Evolutionary conservation across 2,888 invertebrate species (phyloP), one percentile per base, ranked within the genome.

Genomic region (Balanococcus diminutus): DNA sequence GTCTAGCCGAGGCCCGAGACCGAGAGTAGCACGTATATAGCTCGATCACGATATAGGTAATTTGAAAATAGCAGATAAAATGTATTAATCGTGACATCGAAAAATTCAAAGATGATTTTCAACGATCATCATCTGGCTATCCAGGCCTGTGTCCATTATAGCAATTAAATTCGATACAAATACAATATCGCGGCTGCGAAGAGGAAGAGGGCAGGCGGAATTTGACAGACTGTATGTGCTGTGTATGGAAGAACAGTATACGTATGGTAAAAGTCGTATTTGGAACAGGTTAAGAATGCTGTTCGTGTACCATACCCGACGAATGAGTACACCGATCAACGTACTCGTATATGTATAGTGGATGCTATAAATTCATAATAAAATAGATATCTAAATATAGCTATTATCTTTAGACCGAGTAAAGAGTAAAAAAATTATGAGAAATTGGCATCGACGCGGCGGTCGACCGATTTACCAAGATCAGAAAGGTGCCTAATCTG

Each of bases 321-420:
- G 39, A 42, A n/a, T 9, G 39, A 42, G 39, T 42, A 1, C 11
- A 46, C 46, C 36, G 3, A 36, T 5, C 36, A n/a, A 46, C n/a
- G 46, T 46, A 36, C 46, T n/a, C n/a, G n/a, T 46, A n/a, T 28
- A 11, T 28, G 67, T 22, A 22, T 67, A 14, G 16, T 16, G 16
- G 16, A 28, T 31, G 31, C 31, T 31, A 72, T 72, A 72, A 72
- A 72, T 72, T 72, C 72, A 32, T 72, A 72, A 72, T 72, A 72
- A 72, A 36, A 36, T 36, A 36, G 5, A 31, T 72, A 72, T 72
- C 72, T 72, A 72, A 72, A 72, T 72, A 72, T 72, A 72, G 72
- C 31, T 72, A 72, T 72, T 72, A 72, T 72, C 72, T 72, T 72
- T 32, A 32, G 6, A 56, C 56, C 56, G 56, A 19, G 56, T 56